phyloP scores from a whole-genome alignment of 2,797 vertebrate genomes.

The Netta rufina region DNA sequence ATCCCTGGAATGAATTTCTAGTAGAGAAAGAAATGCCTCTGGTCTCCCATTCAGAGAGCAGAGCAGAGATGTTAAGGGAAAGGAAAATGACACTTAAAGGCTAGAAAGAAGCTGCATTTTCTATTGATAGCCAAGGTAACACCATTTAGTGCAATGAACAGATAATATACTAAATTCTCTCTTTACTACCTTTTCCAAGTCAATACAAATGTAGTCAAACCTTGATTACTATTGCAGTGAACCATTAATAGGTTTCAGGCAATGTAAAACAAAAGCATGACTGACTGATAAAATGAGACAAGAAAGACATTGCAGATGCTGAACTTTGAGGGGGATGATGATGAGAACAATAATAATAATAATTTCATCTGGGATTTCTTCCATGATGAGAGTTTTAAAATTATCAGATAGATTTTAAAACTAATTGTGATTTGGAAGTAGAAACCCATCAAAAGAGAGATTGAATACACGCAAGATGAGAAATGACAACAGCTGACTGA shows the following conservation, averaged over 20 bases:
- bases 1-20: background rate
- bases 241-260: background rate
- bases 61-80: background rate
- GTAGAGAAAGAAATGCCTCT: background rate
- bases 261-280: background rate
- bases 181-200: background rate
- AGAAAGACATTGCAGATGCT: background rate
- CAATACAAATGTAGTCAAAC: background rate
- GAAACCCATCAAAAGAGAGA: background rate
- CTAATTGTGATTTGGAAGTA: background rate
- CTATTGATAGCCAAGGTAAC: background rate
- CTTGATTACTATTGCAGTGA: background rate
- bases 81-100: background rate
- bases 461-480: background rate
- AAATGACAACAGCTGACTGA: background rate
- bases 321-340: background rate
- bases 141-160: background rate
- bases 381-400: background rate
- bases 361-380: background rate
- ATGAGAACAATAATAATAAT: too few species aligned
- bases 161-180: background rate
- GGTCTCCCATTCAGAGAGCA: background rate
- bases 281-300: background rate
- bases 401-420: background rate
- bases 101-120: background rate